Base-by-base conservation (phyloP, 2,888 invertebrate genomes). In the Ischnura elegans region DNA sequence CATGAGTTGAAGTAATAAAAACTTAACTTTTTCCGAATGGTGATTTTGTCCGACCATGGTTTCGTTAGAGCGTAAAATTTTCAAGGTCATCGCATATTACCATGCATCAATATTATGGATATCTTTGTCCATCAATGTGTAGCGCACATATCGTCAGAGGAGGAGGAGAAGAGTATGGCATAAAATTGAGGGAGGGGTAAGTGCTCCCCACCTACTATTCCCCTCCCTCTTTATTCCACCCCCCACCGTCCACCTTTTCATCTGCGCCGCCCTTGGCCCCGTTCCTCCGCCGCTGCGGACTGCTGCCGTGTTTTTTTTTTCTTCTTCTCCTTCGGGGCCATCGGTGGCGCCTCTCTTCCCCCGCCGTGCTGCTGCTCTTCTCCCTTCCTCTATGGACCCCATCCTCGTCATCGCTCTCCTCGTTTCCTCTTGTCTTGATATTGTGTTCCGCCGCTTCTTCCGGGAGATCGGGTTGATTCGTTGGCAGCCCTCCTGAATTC, bases 241-340 rank as follows among this genome's bases (percentile, higher is more conserved):
- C 36, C 61, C 21, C 90, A 61, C 47, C 47, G 8, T 1, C 61
- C 90, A 45, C 43, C 90, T 90, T 61, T 61, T 90, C 47, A 90
- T 90, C 90, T n/a, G n/a, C 90, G 43, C 10, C 90, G 90, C 90
- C 90, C 90, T 90, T 90, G 90, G 90, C 90, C 90, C 66, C 90
- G 55, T 90, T 90, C 61, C 76, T 76, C 61, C 51, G 13, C 51
- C 51, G 51, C 51, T 19, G 51, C 47, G 6, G 61, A 55, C 42
- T 21, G 42, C 45, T 45, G 45, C 36, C 10, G 55, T 55, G 43
- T 29, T 90, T 90, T 90, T 90, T 90, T 66, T 90, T 90, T 90
- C 61, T 55, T 61, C 90, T 90, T 66, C 66, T 90, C 66, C 61
- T 55, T 61, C 90, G 66, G 61, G 90, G 61, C 90, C 90, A 90